A percentile compares a stretch with the other conserved stretches of the same genome.
Evolutionary conservation across 1,140 invertebrate genomes (phyloP).

Genomic region (Paraescarpia echinospica): DNA sequence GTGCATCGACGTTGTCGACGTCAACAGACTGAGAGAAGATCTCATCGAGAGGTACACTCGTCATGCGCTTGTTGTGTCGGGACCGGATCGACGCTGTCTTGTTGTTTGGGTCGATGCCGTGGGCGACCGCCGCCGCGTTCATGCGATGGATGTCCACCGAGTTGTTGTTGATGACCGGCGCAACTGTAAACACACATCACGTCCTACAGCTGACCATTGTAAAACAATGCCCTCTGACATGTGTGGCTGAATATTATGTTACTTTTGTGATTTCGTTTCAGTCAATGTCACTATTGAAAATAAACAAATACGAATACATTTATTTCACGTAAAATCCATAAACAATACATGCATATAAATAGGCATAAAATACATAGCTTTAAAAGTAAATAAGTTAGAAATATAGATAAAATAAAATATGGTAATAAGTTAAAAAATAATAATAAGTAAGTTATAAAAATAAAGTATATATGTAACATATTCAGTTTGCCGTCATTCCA

Average conservation of each 20-base stretch:
- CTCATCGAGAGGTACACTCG: constrained; percentile 18
- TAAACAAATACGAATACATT: too few relatives aligned
- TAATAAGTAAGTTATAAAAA: too few relatives aligned
- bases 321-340: too few relatives aligned
- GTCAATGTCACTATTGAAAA: neutral
- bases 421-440: too few relatives aligned
- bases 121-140: constrained; percentile 17
- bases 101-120: constrained; percentile 30
- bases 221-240: neutral
- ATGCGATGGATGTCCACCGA: constrained; percentile 9
- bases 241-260: too few relatives aligned
- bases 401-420: too few relatives aligned
- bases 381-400: too few relatives aligned
- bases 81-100: constrained; percentile 54
- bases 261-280: neutral
- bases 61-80: constrained; percentile 33
- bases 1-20: neutral
- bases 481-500: constrained; percentile 21
- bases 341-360: too few relatives aligned
- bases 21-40: neutral
- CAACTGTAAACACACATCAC: neutral
- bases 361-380: too few relatives aligned
- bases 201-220: neutral
- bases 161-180: neutral
- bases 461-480: too few relatives aligned